Conservation (phyloP, 2,797 vertebrate species). For the Acanthurus tractus region DNA sequence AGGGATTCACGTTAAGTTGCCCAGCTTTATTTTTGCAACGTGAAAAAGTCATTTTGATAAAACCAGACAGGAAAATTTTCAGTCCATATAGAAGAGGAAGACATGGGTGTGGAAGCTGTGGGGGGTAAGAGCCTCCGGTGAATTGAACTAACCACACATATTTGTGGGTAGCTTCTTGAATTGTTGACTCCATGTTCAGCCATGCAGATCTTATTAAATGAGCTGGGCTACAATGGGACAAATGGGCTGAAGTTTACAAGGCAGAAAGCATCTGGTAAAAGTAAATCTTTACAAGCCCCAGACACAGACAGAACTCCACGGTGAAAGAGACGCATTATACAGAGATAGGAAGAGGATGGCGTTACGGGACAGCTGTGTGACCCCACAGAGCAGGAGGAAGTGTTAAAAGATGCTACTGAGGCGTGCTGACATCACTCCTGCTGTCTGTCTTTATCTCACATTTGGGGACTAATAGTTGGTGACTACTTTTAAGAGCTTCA, state of each 20-base stretch:
- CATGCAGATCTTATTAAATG: slow-evolving; percentile 69
- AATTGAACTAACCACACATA: slow-evolving; percentile 33
- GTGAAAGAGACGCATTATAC: slow-evolving; percentile 43
- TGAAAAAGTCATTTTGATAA: slow-evolving; percentile 25
- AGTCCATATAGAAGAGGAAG: slow-evolving; percentile 16
- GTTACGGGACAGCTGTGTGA: slow-evolving; percentile 76
- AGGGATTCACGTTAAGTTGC: not conserved
- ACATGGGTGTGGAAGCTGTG: slow-evolving; percentile 15
- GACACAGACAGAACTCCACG: slow-evolving; percentile 34
- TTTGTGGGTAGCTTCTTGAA: slow-evolving; percentile 44
- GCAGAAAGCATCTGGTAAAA: slow-evolving; percentile 72
- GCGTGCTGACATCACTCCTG: not conserved
- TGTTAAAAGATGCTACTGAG: slow-evolving; percentile 62
- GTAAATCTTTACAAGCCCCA: slow-evolving; percentile 66
- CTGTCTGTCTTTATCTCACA: not conserved
- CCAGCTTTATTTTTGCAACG: not conserved
- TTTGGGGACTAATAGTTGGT: not conserved
- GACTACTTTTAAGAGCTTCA: not conserved
- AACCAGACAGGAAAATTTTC: slow-evolving; percentile 6
- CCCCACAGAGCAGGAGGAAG: slow-evolving; percentile 48
- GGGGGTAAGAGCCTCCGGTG: slow-evolving; percentile 20
- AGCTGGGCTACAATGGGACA: slow-evolving; percentile 60
- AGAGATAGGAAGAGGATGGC: slow-evolving; percentile 54
- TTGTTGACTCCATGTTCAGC: slow-evolving; percentile 71
- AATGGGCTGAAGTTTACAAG: slow-evolving; percentile 70